Percentiles rank a stretch among this genome's conserved stretches.
Conservation (phyloP, 2,113 vertebrate species). For the Channa maculata region DNA sequence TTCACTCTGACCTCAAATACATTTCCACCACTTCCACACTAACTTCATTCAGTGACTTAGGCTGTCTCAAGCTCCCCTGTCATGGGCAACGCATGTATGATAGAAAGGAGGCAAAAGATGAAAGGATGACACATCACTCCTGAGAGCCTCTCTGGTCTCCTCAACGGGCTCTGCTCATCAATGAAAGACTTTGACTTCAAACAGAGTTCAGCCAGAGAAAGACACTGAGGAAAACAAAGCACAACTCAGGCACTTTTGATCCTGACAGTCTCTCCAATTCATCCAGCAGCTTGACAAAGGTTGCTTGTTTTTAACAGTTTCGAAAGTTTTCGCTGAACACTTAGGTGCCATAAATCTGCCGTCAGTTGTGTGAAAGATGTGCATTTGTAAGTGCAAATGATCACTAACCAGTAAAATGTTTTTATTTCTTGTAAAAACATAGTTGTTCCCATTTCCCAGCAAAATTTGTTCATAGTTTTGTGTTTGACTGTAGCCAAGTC, state of each 20-base stretch:
- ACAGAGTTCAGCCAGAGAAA: slow-evolving; percentile 41
- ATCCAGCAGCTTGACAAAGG: slow-evolving; percentile 16
- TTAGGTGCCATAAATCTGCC: background rate
- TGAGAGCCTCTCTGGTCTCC: slow-evolving; percentile 46
- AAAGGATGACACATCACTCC: slow-evolving; percentile 58
- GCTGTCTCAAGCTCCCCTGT: slow-evolving; percentile 21
- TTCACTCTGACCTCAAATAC: slow-evolving; percentile 60
- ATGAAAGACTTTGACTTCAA: slow-evolving; percentile 60
- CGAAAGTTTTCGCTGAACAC: background rate
- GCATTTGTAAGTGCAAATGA: no score
- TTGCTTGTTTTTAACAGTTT: background rate
- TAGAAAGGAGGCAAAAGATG: slow-evolving; percentile 44
- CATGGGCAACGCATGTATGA: slow-evolving; percentile 29
- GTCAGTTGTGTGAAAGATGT: background rate
- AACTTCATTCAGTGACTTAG: slow-evolving; percentile 51
- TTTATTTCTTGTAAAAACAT: no score
- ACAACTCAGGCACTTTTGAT: slow-evolving; percentile 24
- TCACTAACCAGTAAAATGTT: no score
- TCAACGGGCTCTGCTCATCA: slow-evolving; percentile 53
- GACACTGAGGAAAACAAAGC: slow-evolving; percentile 43
- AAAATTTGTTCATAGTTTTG: no score
- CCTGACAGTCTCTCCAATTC: slow-evolving; percentile 24
- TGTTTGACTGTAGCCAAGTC: slow-evolving; percentile 26
- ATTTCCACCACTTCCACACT: slow-evolving; percentile 44
- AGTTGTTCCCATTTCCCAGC: no score